Evolutionary conservation across 1,140 invertebrate genomes (phyloP), one percentile per base, ranked within the genome.

Genomic region (Drosophila pseudoobscura): DNA sequence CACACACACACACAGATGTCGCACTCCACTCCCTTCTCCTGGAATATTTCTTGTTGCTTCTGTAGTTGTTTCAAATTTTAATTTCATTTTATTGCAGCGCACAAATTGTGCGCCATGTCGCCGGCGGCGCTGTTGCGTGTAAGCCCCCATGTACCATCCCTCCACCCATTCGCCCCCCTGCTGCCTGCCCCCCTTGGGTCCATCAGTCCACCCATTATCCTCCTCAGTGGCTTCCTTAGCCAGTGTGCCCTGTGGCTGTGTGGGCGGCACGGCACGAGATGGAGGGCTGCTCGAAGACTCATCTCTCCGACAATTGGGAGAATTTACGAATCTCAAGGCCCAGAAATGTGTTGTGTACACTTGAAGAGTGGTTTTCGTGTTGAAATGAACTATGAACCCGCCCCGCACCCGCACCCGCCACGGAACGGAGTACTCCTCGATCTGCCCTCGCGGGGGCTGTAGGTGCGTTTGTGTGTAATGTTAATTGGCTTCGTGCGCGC

Each of bases 41-140:
- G 13, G 47, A 43, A 20, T 35, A 50, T 65, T 47, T 62, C 57
- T 56, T 69, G 62, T 24, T 76, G 62, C 45, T 64, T 29, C 53
- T 64, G 70, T 59, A 66, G 80, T 69, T 85, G 80, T 85, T 82
- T 82, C 69, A 85, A 85, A 69, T 82, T 85, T 78, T 75, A 78
- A 85, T 85, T 85, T 87, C 75, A 87, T 87, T 88, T 87, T 87
- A 85, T 88, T 85, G 82, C 82, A 87, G 74, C 70, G 57, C 80
- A 84, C 66, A 84, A 84, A 77, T 74, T 84, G 80, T 85, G 76
- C 63, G 82, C 78, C 82, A 62, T 60, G 62, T 75, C 72, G 72
- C 73, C 73, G 63, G 39, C 78, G 78, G 80, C 82, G 68, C 49
- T 69, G 77, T 80, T 85, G 80, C 66, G 82, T 77, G 80, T 70